Percentiles rank a stretch among this genome's conserved stretches.
phyloP scores from a whole-genome alignment of 1,140 invertebrate species.

The Brachionus rubens region DNA sequence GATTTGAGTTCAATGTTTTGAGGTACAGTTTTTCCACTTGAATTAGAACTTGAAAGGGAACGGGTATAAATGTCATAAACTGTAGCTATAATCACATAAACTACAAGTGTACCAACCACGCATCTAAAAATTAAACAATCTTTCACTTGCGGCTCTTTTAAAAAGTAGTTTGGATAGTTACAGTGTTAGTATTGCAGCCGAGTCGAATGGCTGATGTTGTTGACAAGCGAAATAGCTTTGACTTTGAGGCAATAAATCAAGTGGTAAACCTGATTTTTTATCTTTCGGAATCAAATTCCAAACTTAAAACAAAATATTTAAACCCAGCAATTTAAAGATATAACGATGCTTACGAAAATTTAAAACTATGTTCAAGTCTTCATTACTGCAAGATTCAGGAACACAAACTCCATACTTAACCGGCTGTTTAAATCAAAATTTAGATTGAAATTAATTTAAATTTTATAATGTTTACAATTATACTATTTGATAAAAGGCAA shows the following conservation, averaged over 20 bases:
- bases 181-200: not conserved
- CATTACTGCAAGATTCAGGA: not conserved
- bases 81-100: not conserved
- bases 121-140: too few species aligned
- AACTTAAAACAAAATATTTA: not conserved
- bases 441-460: conserved; percentile 1
- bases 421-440: not conserved
- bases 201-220: not conserved
- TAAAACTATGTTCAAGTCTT: not conserved
- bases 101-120: not conserved
- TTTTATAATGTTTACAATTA: too few species aligned
- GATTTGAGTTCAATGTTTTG: not conserved
- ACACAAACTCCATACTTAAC: conserved; percentile 48
- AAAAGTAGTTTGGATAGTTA: not conserved
- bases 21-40: not conserved
- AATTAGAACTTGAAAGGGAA: not conserved
- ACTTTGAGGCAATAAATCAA: not conserved
- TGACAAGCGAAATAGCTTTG: not conserved
- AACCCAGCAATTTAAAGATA: too few species aligned
- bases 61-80: not conserved
- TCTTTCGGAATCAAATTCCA: not conserved
- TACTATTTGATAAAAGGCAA: not conserved
- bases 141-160: too few species aligned
- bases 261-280: not conserved
- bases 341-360: not conserved